Evolutionary conservation across 2,113 vertebrate species (phyloP).

Genomic region (Etheostoma spectabile): DNA sequence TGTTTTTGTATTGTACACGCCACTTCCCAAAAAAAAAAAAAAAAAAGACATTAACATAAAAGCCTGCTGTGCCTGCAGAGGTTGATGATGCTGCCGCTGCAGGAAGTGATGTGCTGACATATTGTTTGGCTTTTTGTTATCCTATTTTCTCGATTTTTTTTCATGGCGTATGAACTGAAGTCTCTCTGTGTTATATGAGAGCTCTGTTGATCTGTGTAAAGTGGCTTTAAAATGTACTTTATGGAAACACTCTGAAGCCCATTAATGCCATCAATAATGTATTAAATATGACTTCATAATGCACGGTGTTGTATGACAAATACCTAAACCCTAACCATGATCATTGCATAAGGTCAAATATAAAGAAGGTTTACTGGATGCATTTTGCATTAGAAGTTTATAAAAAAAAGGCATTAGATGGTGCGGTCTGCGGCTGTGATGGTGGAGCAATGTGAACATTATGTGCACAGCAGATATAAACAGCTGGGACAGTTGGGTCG

Average conservation of each 20-base stretch:
- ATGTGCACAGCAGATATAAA: too few relatives aligned
- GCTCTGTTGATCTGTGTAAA: slow-evolving; percentile 5
- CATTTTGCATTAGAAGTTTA: background rate
- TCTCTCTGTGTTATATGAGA: slow-evolving; percentile 4
- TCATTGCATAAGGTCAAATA: background rate
- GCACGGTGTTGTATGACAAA: background rate
- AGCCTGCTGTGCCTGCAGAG: slow-evolving; percentile 52
- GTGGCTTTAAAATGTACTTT: slow-evolving; percentile 6
- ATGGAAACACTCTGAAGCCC: background rate
- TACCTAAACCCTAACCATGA: background rate
- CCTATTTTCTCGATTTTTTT: slow-evolving; percentile 13
- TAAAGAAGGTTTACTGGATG: background rate
- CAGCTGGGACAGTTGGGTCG: too few relatives aligned
- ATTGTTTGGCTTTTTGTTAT: slow-evolving; percentile 10
- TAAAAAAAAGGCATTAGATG: too few relatives aligned
- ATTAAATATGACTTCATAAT: background rate
- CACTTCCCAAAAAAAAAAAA: slow-evolving; percentile 10
- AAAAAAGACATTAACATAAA: slow-evolving; percentile 53
- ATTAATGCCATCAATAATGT: slow-evolving; percentile 5
- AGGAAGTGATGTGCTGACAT: slow-evolving; percentile 41
- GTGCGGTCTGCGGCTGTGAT: too few relatives aligned
- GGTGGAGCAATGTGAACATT: too few relatives aligned
- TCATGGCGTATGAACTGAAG: slow-evolving; percentile 19
- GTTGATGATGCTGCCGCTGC: slow-evolving; percentile 39
- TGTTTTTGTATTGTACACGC: slow-evolving; percentile 65